A percentile compares a stretch with the other conserved stretches of the same genome.
Evolutionary conservation across 2,113 vertebrate genomes (phyloP).

Genomic region (Sander lucioperca): DNA sequence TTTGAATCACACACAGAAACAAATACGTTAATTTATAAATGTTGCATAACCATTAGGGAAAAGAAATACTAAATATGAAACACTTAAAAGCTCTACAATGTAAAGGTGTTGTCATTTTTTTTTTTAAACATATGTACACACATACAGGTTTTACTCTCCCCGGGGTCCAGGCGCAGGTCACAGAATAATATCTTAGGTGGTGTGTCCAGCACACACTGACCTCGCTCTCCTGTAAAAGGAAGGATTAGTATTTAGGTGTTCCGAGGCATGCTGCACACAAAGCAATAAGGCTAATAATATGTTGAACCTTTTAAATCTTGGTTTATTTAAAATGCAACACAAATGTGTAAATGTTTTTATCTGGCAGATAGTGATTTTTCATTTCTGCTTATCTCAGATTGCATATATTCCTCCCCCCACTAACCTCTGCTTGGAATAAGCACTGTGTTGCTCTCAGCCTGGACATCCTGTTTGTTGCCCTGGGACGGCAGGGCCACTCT

Average conservation of each 20-base stretch:
- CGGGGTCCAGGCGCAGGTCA: conserved; percentile 94
- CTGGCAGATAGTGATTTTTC: neutral
- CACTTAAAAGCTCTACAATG: neutral
- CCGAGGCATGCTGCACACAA: neutral
- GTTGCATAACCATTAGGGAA: neutral
- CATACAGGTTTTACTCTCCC: conserved; percentile 93
- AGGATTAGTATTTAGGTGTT: neutral
- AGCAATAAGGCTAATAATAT: neutral
- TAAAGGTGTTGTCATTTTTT: neutral
- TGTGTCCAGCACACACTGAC: conserved; percentile 97
- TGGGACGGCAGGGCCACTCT: conserved; percentile 90
- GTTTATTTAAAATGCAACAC: neutral
- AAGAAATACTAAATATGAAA: neutral
- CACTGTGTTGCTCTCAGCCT: conserved; percentile 96
- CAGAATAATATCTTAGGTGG: conserved; percentile 99
- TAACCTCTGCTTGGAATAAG: conserved; percentile 97
- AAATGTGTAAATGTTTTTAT: neutral
- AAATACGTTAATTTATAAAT: neutral
- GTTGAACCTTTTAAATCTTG: neutral
- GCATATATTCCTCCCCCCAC: conserved; percentile 4
- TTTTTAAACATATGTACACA: neutral
- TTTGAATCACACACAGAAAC: conserved; percentile 5
- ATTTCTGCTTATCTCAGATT: neutral
- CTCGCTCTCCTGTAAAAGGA: conserved; percentile 90
- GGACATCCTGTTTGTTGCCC: conserved; percentile 93